phyloP scores from a whole-genome alignment of 2,113 vertebrate species.

The Equus przewalskii region DNA sequence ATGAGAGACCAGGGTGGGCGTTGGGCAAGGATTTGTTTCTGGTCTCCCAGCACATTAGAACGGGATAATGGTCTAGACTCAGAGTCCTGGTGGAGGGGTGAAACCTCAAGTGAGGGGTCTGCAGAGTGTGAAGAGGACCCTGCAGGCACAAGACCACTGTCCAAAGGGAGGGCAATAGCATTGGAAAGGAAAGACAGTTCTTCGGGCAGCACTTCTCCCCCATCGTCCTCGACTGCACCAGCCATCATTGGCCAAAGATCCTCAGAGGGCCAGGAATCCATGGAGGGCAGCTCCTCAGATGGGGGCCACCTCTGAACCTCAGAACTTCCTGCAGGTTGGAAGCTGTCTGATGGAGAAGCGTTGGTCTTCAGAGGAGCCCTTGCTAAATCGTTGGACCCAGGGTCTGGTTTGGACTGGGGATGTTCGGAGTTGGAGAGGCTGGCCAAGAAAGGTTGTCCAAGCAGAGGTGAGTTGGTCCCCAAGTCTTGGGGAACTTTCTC shows the following conservation, averaged over 20 bases:
- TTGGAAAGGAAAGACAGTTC: constrained; percentile 1
- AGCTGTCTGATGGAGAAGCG: neutral
- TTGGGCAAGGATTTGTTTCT: neutral
- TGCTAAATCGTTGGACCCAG: neutral
- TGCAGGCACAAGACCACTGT: neutral
- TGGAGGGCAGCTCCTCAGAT: neutral
- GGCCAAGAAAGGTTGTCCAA: neutral
- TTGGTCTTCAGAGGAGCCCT: neutral
- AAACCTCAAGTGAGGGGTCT: neutral
- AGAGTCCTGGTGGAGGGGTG: neutral
- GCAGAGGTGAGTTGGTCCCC: neutral
- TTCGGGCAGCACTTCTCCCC: neutral
- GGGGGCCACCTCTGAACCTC: neutral
- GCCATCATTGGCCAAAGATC: constrained; percentile 11
- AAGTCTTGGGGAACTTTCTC: constrained; percentile 36
- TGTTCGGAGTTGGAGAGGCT: neutral
- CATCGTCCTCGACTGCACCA: neutral
- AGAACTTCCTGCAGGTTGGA: neutral
- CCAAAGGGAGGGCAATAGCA: neutral
- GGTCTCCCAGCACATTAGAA: neutral
- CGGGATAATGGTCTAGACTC: neutral
- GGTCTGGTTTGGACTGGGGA: neutral
- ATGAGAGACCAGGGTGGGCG: neutral
- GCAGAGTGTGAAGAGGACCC: accelerated
- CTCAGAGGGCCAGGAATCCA: neutral